Percentiles rank a stretch among this genome's conserved stretches.
phyloP scores from a whole-genome alignment of 1,140 invertebrate genomes.

The Adoxophyes honmai region DNA sequence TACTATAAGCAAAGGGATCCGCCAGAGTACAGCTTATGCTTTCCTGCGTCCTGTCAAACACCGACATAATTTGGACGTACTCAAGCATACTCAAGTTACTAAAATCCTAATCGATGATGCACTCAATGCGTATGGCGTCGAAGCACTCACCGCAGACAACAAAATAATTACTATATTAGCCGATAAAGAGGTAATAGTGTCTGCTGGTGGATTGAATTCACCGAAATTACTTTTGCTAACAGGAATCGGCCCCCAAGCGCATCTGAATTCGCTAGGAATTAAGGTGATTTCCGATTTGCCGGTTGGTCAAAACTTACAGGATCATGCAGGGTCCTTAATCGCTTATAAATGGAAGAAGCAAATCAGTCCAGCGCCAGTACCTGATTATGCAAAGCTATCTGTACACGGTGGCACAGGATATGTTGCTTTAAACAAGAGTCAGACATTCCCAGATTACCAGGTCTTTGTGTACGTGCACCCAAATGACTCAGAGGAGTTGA shows the following conservation, averaged over 20 bases:
- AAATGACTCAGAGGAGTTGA: neutral
- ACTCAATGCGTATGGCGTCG: constrained; percentile 60
- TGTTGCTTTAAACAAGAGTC: constrained; percentile 78
- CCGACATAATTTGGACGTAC: constrained; percentile 70
- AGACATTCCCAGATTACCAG: constrained; percentile 28
- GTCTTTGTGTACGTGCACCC: constrained; percentile 13
- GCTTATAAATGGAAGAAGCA: constrained; percentile 76
- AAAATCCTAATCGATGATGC: constrained; percentile 81
- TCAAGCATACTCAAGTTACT: constrained; percentile 25
- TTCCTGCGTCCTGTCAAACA: constrained; percentile 74
- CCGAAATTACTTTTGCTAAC: constrained; percentile 83
- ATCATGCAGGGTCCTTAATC: constrained; percentile 83
- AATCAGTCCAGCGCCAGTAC: constrained; percentile 46
- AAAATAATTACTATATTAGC: constrained; percentile 72
- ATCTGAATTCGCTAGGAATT: constrained; percentile 78
- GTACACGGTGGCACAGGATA: constrained; percentile 85
- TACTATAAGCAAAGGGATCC: constrained; percentile 76
- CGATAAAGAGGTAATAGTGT: constrained; percentile 80
- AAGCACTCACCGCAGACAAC: constrained; percentile 60
- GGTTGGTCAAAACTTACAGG: constrained; percentile 85
- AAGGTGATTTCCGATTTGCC: constrained; percentile 79
- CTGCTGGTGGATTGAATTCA: constrained; percentile 79
- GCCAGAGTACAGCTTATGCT: constrained; percentile 78
- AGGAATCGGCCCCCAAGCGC: constrained; percentile 81
- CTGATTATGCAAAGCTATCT: constrained; percentile 84